Evolutionary conservation across 1,140 invertebrate genomes (phyloP), one percentile per base, ranked within the genome.

Genomic region (Bombus consobrinus): DNA sequence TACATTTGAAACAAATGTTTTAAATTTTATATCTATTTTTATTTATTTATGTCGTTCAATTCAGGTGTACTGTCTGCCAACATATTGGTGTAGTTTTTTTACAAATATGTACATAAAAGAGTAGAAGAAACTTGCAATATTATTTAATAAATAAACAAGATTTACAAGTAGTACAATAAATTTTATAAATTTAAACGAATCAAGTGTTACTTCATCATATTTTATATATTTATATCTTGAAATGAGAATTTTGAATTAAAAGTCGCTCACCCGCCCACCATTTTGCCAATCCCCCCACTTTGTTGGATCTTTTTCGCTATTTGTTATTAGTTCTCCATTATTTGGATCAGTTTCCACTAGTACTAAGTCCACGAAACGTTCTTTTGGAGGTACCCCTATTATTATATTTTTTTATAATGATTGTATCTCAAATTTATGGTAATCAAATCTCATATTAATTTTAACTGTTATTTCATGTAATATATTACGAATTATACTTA

Each of bases 221-320:
- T 92, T 92, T 92, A 92, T 83, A 92, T 88, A 88, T 91, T 93
- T 88, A 87, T 87, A 89, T 91, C 34, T 84, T 86, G 18, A 13
- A 73, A 81, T 78, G 28, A 64, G 89, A 80, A 34, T 62, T 89
- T 79, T 12, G 9, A 74, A 77, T 94, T 53, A 94, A 81, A 94
- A 94, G 78, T 94, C 93, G 57, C 83, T 94, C 59, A 94, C 93
- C 73, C 93, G 87, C 6, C 93, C 92, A 81, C 90, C 86, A 59
- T 91, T 73, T 71, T 94, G 93, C 94, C 93, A 94, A 66, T 94
- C 93, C 69, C 93, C 93, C 92, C 92, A 94, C 86, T 94, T 94
- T 15, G 92, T 94, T 82, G 93, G 93, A 64, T 94, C 88, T 68
- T 93, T 91, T 76, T 94, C 93, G 22, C 34, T 84, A 69, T 94